Percentiles rank a stretch among this genome's conserved stretches.
phyloP scores from a whole-genome alignment of 2,797 vertebrate genomes.

The Falco biarmicus region DNA sequence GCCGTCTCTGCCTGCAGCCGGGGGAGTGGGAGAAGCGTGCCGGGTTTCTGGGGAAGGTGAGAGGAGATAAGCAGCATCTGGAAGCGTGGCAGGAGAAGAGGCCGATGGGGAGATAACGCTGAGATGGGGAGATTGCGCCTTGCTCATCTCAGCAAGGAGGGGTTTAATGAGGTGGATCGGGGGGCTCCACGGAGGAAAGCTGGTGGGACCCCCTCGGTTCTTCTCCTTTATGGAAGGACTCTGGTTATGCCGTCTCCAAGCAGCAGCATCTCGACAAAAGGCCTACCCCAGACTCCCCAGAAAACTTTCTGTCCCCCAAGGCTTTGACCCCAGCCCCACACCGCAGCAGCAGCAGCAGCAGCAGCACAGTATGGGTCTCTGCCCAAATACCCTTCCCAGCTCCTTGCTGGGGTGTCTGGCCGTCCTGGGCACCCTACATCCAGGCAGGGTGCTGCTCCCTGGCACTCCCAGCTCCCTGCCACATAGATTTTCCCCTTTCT shows the following conservation, averaged over 20 bases:
- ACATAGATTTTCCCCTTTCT: not conserved
- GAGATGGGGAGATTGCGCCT: not conserved
- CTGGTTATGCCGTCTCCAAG: not conserved
- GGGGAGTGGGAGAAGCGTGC: not conserved
- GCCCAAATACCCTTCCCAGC: not conserved
- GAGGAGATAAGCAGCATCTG: constrained; percentile 37
- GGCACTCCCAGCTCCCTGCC: not conserved
- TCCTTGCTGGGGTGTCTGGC: fast-evolving
- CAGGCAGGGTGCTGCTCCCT: not conserved
- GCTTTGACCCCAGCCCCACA: fast-evolving
- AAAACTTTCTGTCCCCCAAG: fast-evolving
- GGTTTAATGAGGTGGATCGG: not conserved
- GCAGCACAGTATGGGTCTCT: fast-evolving
- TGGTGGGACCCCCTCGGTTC: not conserved
- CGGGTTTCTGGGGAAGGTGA: not conserved
- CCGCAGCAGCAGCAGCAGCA: not conserved
- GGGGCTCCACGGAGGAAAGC: not conserved
- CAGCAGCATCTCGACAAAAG: not conserved
- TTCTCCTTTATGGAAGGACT: not conserved
- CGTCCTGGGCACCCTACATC: not conserved
- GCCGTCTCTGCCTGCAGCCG: not conserved
- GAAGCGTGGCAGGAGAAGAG: not conserved
- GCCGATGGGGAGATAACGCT: not conserved
- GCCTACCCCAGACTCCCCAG: fast-evolving
- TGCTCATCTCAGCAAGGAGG: not conserved